Evolutionary conservation across 1,140 invertebrate genomes (phyloP), one percentile per base, ranked within the genome.

Genomic region (Papilio aristodemus): DNA sequence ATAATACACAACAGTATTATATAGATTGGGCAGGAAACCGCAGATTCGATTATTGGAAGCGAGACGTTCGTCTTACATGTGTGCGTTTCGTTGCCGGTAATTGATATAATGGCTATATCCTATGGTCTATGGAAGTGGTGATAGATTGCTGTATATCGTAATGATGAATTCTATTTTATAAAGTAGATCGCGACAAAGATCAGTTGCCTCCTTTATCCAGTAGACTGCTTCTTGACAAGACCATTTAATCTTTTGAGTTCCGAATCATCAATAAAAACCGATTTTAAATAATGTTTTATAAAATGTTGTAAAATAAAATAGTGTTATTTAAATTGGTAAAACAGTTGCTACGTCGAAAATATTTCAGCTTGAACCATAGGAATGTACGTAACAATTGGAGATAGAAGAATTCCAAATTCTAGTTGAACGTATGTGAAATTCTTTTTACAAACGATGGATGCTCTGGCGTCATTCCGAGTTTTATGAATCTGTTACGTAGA

Each of bases 381-480:
- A 46, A 43, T 8, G 11, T 43, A 43, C 19, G 62, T 14, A 22
- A 64, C 62, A 43, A 64, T 64, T 46, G 38, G 32, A 41, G 4
- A 43, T 41, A 46, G 25, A 60, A 63, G 39, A 9, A 64, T 64
- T 64, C 25, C 39, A 64, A 32, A 46, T 19, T 46, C 22, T 64
- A 13, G 25, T 64, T 64, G 62, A 19, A 43, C 39, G 38, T 64
- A 46, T 43, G 39, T 64, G 39, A 46, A 64, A 64, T 64, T 64
- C 62, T 43, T 64, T 64, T 46, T 64, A 25, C 13, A 64, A 64
- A 17, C 62, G 22, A 64, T 43, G 62, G 62, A 43, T 64, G 39
- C 39, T 64, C 13, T 32, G 17, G 17, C 62, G 39, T 43, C 38
- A 43, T 64, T 64, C 39, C 39, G 41, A 43, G 39, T 46, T 64